phyloP scores from a whole-genome alignment of 2,113 vertebrate genomes.

The Dasyornis broadbenti region DNA sequence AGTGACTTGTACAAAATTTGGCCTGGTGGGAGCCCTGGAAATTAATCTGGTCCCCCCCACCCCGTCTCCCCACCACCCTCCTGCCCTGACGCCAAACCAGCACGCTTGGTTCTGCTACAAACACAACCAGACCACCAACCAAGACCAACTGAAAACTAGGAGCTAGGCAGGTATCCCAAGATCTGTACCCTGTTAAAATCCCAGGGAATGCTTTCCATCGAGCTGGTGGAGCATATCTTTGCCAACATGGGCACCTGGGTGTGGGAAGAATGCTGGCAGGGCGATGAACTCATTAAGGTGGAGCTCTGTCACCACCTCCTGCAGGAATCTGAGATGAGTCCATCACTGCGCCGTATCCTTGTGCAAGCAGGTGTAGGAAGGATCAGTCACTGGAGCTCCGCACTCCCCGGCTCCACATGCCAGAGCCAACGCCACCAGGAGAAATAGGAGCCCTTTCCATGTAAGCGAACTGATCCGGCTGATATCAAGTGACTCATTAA shows the following conservation, averaged over 20 bases:
- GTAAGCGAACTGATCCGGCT: conserved; percentile 32
- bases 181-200: not conserved
- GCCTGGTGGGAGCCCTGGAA: not conserved
- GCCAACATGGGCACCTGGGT: conserved; percentile 44
- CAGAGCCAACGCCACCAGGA: not conserved
- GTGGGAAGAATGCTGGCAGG: conserved; percentile 61
- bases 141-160: not conserved
- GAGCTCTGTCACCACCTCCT: conserved; percentile 63
- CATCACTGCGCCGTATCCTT: not conserved
- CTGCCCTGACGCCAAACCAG: not conserved
- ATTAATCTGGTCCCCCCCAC: not conserved
- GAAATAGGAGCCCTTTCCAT: conserved; percentile 61
- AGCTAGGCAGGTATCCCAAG: not conserved
- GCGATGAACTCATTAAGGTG: conserved; percentile 62
- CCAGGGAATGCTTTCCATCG: not conserved
- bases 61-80: not conserved
- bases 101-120: not conserved
- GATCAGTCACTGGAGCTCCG: conserved; percentile 36
- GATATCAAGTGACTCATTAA: conserved; percentile 60
- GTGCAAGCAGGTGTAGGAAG: conserved; percentile 47
- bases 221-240: not conserved
- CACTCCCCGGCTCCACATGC: not conserved
- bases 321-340: conserved; percentile 59
- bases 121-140: not conserved
- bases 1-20: not conserved